Conservation (phyloP, 1,140 invertebrate genomes). For the Tetranychus urticae region DNA sequence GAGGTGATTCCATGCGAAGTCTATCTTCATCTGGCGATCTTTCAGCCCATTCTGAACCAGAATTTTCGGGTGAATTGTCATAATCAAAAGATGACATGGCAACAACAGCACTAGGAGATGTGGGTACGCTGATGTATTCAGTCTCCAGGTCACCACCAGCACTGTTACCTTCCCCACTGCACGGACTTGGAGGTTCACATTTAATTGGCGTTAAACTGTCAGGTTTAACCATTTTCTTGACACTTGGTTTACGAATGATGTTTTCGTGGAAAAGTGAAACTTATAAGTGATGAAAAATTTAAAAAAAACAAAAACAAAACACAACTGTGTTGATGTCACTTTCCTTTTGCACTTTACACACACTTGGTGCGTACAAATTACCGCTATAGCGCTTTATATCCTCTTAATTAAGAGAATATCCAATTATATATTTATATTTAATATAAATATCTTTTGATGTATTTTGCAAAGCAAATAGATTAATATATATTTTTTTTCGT, state of each 20-base stretch:
- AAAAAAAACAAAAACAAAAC: no score
- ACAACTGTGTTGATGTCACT: no score
- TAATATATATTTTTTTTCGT: no score
- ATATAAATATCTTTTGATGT: no score
- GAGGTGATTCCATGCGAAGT: not conserved
- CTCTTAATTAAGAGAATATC: no score
- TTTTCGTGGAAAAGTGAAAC: no score
- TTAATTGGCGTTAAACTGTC: slow-evolving; percentile 3
- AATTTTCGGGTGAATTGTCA: slow-evolving; percentile 9
- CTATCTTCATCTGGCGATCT: slow-evolving; percentile 2
- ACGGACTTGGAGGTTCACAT: slow-evolving; percentile 8
- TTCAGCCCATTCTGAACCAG: slow-evolving; percentile 9
- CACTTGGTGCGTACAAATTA: no score
- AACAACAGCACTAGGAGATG: slow-evolving; percentile 8
- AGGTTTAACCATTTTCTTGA: slow-evolving; percentile 1
- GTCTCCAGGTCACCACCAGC: slow-evolving; percentile 3
- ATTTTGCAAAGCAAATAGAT: no score
- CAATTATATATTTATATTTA: no score
- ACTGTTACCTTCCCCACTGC: slow-evolving; percentile 6
- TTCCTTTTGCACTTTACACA: no score
- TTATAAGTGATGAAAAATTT: no score
- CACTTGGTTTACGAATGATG: not conserved
- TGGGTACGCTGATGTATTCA: slow-evolving; percentile 10
- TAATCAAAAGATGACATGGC: slow-evolving; percentile 10
- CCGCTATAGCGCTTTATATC: no score